Base-by-base conservation (phyloP, 2,113 vertebrate species). In the Chaenocephalus aceratus region DNA sequence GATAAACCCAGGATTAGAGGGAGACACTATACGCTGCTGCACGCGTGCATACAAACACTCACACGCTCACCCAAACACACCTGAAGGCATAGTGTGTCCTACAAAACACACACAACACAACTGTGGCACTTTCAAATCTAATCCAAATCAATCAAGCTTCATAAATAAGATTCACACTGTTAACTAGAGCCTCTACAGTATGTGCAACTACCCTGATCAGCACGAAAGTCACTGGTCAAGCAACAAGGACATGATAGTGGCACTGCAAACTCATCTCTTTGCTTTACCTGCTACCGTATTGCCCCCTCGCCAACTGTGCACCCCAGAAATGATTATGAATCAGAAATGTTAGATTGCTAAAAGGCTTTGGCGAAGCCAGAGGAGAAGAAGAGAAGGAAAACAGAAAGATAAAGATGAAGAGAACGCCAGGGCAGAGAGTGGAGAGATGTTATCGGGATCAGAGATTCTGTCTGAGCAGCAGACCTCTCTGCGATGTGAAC, bases 1-100 rank as follows among this genome's bases (percentile, higher is more conserved):
- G 85, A 92, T 92, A 88, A 84, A 95, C 91, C 88, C 58, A 75
- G 91, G 80, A 91, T 93, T 93, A 91, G 78, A 93, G 88, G 85
- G 61, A 75, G 72, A 83, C 75, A 80, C 66, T 90, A 57, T 91
- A 88, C 88, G 87, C 80, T 67, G 49, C 72, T 62, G 72, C 63
- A 68, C 16, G n/a, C 8, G 23, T 61, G 56, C 74, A 79, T 14
- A 48, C 51, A 71, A 41, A 62, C 66, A 68, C 70, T 16, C 41
- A 64, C 34, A 72, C 2, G 6, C 51, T 26, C 49, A 52, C 60
- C 23, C 16, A 72, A 10, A 70, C 34, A 72, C 52, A 18, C 49
- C 45, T 51, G 6, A 72, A 54, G 48, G 14, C 51, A 74, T 18
- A 12, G 54, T 21, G 12, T 59, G 56, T 54, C n/a, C 14, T 41